Percentiles rank a stretch among this genome's conserved stretches.
phyloP scores from a whole-genome alignment of 2,113 vertebrate species.

The Butorides virescens region DNA sequence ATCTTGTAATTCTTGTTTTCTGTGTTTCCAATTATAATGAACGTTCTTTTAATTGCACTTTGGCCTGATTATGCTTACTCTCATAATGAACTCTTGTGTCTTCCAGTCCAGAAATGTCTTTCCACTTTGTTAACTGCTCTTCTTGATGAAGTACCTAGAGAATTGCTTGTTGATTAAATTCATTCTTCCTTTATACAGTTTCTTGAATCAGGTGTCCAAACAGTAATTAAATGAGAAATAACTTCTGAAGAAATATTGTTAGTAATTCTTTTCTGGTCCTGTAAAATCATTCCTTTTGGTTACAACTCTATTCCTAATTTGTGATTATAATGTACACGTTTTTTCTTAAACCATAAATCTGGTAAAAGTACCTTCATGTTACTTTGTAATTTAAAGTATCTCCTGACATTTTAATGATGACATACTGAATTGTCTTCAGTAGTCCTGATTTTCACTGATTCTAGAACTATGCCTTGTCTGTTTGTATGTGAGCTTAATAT shows the following conservation, averaged over 20 bases:
- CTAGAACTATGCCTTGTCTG: not conserved
- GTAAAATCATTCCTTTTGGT: not conserved
- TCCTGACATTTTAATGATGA: not conserved
- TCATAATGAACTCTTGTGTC: constrained; percentile 23
- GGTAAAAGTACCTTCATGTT: not conserved
- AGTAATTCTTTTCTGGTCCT: not conserved
- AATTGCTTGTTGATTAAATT: constrained; percentile 57
- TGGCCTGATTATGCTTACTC: constrained; percentile 12
- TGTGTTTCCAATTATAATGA: constrained; percentile 13
- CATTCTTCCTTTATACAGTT: not conserved
- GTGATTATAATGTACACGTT: not conserved
- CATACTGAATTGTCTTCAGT: not conserved
- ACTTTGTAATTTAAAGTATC: not conserved
- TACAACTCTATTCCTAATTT: not conserved
- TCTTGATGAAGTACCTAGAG: constrained; percentile 48
- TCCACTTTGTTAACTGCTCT: constrained; percentile 36
- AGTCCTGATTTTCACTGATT: not conserved
- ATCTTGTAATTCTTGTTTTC: constrained; percentile 1
- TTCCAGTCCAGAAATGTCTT: constrained; percentile 42
- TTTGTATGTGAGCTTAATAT: not conserved
- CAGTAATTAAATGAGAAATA: constrained; percentile 45
- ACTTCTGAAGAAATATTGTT: not conserved
- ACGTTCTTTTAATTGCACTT: constrained; percentile 28
- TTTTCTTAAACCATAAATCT: not conserved
- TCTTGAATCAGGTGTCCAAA: constrained; percentile 20